Evolutionary conservation across 2,113 vertebrate genomes (phyloP), one percentile per base, ranked within the genome.

Genomic region (Hyperopisus bebe): DNA sequence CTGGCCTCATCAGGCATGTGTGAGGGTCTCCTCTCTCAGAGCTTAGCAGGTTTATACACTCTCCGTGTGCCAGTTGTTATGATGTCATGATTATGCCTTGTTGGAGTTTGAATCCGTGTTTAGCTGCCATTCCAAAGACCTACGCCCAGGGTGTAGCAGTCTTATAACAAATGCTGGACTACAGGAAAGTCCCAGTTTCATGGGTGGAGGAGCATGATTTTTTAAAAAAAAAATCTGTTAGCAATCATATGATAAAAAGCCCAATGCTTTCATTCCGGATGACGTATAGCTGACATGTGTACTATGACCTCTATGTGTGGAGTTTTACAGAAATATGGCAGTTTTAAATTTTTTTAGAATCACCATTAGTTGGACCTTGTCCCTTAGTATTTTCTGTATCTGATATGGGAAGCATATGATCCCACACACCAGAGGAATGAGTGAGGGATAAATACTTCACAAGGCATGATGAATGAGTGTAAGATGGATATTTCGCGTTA

Each of bases 41-140:
- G 35, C 89, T 91, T 90, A 87, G 90, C 86, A 82, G 87, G 92
- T 83, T 90, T 88, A 6, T 90, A 90, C 91, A 91, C 91, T 92
- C 92, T 92, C 91, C 89, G 91, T 89, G 90, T 83, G 91, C 83
- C 91, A 91, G 83, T 84, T 88, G 50, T 84, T 84, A 84, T 84
- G 77, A 44, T 82, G 39, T 17, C 35, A 7, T 74, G 10, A 31
- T 74, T 31, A 74, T 35, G 66, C 15, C 35, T 80, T 80, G 31
- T 19, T 80, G 62, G n/a, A 70, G 27, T 70, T 39, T 15, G 11
- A 77, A 77, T 39, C 39, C 17, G 74, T 80, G 74, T 80, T 80
- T 19, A 77, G 35, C 35, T 42, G 74, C 35, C 35, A 17, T 7
- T 35, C 31, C 35, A 39, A 17, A 39, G 74, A 13, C 11, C 31